Evolutionary conservation across 2,797 vertebrate genomes (phyloP), one percentile per base, ranked within the genome.

Genomic region (Eurystomus glaucurus): DNA sequence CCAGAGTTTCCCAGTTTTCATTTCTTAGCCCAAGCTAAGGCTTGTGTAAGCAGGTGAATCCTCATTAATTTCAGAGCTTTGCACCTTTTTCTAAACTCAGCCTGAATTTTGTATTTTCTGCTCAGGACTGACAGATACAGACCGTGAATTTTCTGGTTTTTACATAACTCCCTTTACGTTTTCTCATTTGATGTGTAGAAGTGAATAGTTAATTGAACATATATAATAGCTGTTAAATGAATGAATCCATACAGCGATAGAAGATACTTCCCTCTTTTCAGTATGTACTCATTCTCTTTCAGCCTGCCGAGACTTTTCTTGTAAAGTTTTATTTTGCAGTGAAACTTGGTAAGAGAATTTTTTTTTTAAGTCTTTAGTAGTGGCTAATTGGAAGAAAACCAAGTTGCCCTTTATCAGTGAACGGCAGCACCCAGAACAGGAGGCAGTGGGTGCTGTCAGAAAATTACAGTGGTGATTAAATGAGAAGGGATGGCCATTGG

Each of bases 1-100:
- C 46, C 88, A 78, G 89, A 95, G 72, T 78, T 96, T 94, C 91
- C 92, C 91, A 60, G 37, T 55, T 93, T 78, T 84, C 20, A 35
- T 87, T 87, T 89, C 84, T 61, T 82, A 79, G 69, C 66, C 60
- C 52, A 84, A 79, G 74, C 35, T 85, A 54, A 85, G 46, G n/a
- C 46, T 85, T 2, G 2, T 66, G 43, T 82, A 64, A 74, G 54
- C 39, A 80, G 65, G 28, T 90, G 41, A 61, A 80, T 79, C 61
- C 65, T 88, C n/a, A n/a, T 26, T 69, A 80, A 82, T 85, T 75
- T 81, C 64, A 74, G 81, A 84, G 66, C 57, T 90, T 90, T 76
- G 79, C 29, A 83, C 21, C 21, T 81, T 78, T 85, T 90, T 87
- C 51, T 75, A 93, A 95, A 77, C 23, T 29, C 41, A 76, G 25